These are phyloP conservation scores for Pyrocephalus nanus DNA, from an alignment of 2,797 vertebrate genomes.

Conservation along the genomic window DNA sequence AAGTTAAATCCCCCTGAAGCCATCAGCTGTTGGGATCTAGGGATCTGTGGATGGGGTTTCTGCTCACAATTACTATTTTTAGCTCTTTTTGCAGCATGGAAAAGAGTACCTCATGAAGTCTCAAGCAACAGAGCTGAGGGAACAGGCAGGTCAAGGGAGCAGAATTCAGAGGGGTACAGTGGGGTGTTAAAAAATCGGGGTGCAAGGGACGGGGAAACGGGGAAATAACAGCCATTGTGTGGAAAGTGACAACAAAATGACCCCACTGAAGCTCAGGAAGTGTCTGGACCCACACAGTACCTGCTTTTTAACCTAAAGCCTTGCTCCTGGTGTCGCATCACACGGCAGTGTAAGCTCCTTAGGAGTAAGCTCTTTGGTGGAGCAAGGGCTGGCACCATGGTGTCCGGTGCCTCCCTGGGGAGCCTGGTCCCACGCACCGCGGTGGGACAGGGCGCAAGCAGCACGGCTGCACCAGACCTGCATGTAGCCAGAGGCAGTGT, in stretches of 20 bases:
- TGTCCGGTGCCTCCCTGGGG: accelerated
- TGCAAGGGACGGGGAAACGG: not conserved
- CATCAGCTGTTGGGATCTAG: not conserved
- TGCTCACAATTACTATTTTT: not conserved
- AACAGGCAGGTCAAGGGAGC: accelerated
- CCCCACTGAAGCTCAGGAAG: not conserved
- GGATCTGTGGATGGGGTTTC: not conserved
- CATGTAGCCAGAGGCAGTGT: accelerated
- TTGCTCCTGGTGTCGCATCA: not conserved
- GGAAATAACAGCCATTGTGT: not conserved
- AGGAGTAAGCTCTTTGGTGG: not conserved
- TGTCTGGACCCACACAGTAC: not conserved
- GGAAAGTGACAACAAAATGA: not conserved
- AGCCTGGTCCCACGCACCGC: accelerated
- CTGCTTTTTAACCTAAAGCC: not conserved
- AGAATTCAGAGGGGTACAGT: not conserved
- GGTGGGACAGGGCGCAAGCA: accelerated
- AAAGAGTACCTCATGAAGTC: not conserved
- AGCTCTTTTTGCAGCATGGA: not conserved
- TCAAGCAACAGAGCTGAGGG: not conserved
- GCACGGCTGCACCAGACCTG: accelerated
- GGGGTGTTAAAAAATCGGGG: not conserved
- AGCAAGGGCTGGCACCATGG: accelerated
- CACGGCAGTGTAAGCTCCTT: not conserved
- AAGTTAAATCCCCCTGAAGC: accelerated